These are phyloP conservation scores for Pyrocephalus nanus DNA, from an alignment of 2,797 vertebrate genomes.

Conservation along the genomic window DNA sequence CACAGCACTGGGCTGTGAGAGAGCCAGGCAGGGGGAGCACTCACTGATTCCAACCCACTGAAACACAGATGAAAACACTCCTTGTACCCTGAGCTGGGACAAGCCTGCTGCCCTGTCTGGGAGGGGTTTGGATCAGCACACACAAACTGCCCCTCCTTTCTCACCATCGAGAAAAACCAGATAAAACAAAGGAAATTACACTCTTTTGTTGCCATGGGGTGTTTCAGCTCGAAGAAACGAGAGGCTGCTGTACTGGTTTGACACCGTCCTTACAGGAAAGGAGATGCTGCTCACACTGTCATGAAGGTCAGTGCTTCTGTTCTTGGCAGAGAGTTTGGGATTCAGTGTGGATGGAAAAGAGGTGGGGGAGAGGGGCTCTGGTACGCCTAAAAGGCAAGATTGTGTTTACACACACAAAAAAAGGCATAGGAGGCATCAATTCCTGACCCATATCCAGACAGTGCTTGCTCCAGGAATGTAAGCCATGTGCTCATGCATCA, in stretches of 20 bases:
- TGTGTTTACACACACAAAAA: not conserved
- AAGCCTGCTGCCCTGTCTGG: no score
- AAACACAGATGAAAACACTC: not conserved
- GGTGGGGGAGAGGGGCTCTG: not conserved
- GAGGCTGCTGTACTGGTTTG: not conserved
- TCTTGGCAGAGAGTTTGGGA: not conserved
- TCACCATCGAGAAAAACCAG: not conserved
- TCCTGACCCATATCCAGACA: not conserved
- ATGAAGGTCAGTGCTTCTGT: not conserved
- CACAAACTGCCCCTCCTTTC: not conserved
- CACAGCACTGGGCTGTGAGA: fast-evolving
- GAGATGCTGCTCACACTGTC: not conserved
- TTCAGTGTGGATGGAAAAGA: not conserved
- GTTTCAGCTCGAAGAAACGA: not conserved
- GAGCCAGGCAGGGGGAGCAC: not conserved
- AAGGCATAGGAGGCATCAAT: not conserved
- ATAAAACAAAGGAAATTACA: not conserved
- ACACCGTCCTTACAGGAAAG: not conserved
- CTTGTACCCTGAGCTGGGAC: no score
- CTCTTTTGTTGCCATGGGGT: not conserved
- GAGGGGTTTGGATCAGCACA: not conserved
- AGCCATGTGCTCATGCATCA: not conserved
- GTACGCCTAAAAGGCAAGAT: not conserved
- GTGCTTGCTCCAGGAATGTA: not conserved
- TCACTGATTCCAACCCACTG: not conserved